Conservation (phyloP, 2,888 invertebrate species). For the Teleogryllus oceanicus region DNA sequence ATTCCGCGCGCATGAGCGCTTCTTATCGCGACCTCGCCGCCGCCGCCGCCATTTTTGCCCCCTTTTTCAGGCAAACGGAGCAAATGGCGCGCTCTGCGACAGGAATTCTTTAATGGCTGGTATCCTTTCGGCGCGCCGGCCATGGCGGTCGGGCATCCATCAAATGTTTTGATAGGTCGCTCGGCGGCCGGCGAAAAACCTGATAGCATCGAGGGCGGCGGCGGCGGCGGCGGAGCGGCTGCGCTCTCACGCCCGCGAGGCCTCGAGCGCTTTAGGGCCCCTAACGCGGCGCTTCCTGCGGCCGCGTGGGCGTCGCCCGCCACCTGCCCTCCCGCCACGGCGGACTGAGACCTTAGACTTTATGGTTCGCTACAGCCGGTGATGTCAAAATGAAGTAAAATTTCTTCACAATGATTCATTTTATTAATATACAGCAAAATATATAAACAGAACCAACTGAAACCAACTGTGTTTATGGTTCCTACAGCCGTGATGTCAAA, state of each 20-base stretch:
- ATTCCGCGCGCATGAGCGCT: background rate
- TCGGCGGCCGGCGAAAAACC: background rate
- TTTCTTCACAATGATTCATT: too few relatives aligned
- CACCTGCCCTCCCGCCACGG: too few relatives aligned
- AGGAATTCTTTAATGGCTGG: conserved; percentile 8
- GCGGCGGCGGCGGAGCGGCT: background rate
- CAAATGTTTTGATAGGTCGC: conserved; percentile 11
- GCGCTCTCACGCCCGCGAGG: background rate
- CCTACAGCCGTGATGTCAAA: too few relatives aligned
- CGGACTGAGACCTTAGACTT: too few relatives aligned
- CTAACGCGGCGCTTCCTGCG: background rate
- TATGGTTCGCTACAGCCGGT: too few relatives aligned
- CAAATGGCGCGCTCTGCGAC: background rate
- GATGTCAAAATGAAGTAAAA: too few relatives aligned
- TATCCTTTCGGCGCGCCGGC: background rate
- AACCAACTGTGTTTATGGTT: too few relatives aligned
- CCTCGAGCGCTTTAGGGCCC: background rate
- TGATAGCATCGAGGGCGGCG: background rate
- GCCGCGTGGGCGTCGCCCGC: background rate
- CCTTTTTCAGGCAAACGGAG: background rate
- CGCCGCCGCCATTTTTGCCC: background rate
- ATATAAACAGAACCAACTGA: too few relatives aligned
- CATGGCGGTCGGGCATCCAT: background rate
- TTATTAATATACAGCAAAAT: too few relatives aligned
- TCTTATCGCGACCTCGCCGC: background rate